A percentile compares a stretch with the other conserved stretches of the same genome.
phyloP scores from a whole-genome alignment of 2,797 vertebrate genomes.

The Acanthurus tractus region DNA sequence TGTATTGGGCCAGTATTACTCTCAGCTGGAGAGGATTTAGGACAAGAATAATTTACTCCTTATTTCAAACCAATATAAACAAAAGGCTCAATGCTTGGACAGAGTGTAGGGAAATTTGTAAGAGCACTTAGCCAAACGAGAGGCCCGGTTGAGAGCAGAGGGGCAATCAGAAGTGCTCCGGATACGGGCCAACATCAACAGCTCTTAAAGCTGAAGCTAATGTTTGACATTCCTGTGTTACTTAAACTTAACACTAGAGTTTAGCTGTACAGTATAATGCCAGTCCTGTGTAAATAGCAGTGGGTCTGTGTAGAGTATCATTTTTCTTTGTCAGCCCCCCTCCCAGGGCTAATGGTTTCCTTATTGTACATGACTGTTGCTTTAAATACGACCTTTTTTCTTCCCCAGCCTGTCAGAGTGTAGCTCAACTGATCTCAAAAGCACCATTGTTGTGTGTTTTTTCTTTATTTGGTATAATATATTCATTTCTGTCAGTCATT shows the following conservation, averaged over 20 bases:
- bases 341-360: conserved; percentile 78
- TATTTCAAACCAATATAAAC: conserved; percentile 81
- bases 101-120: conserved; percentile 78
- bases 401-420: conserved; percentile 44
- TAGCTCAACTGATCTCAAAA: conserved; percentile 60
- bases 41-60: conserved; percentile 84
- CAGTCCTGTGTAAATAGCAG: conserved; percentile 76
- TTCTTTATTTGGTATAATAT: conserved; percentile 33
- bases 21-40: conserved; percentile 82
- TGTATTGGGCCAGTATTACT: conserved; percentile 72
- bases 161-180: conserved; percentile 83
- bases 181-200: conserved; percentile 85
- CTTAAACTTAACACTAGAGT: conserved; percentile 83
- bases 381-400: conserved; percentile 64
- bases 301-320: conserved; percentile 69
- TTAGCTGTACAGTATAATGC: conserved; percentile 76
- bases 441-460: conserved; percentile 54
- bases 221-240: conserved; percentile 86
- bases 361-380: conserved; percentile 73
- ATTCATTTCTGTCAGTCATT: conserved; percentile 33
- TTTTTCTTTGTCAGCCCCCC: conserved; percentile 75
- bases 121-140: conserved; percentile 78
- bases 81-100: conserved; percentile 78
- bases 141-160: conserved; percentile 73
- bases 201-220: conserved; percentile 80